phyloP scores from a whole-genome alignment of 2,113 vertebrate species.

The Eretmodus cyanostictus region DNA sequence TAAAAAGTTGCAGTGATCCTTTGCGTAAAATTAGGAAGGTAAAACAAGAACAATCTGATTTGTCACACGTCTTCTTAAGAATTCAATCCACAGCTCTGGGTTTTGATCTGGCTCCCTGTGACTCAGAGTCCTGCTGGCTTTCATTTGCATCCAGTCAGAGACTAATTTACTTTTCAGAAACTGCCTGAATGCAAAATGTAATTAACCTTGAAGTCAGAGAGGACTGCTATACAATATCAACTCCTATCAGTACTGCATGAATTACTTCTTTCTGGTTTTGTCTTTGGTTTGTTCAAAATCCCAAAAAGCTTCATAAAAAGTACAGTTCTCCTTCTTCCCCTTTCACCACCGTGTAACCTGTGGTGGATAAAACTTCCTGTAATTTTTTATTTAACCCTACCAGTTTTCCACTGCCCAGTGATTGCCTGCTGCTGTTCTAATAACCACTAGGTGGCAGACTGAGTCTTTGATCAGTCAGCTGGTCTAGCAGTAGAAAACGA shows the following conservation, averaged over 20 bases:
- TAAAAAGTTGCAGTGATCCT: background rate
- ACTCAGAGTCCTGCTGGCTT: background rate
- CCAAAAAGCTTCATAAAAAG: background rate
- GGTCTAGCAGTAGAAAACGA: background rate
- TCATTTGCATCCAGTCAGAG: background rate
- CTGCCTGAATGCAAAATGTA: background rate
- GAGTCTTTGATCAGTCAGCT: background rate
- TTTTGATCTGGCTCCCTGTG: background rate
- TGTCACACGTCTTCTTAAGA: background rate
- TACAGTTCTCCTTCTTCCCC: background rate
- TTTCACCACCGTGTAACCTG: background rate
- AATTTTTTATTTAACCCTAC: background rate
- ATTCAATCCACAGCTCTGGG: background rate
- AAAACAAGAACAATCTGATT: background rate
- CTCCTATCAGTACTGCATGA: background rate
- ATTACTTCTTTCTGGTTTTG: background rate
- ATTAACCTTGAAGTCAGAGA: background rate
- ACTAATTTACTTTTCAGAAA: background rate
- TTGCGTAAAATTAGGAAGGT: background rate
- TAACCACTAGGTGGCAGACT: slow-evolving; percentile 37
- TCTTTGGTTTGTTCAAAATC: background rate
- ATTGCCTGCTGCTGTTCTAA: background rate
- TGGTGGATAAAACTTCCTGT: background rate
- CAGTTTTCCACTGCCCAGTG: background rate
- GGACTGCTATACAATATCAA: background rate